Percentiles rank a stretch among this genome's conserved stretches.
These are phyloP conservation scores for Eupelmus urozonus DNA, from an alignment of 2,888 invertebrate genomes.

Conservation along the genomic window DNA sequence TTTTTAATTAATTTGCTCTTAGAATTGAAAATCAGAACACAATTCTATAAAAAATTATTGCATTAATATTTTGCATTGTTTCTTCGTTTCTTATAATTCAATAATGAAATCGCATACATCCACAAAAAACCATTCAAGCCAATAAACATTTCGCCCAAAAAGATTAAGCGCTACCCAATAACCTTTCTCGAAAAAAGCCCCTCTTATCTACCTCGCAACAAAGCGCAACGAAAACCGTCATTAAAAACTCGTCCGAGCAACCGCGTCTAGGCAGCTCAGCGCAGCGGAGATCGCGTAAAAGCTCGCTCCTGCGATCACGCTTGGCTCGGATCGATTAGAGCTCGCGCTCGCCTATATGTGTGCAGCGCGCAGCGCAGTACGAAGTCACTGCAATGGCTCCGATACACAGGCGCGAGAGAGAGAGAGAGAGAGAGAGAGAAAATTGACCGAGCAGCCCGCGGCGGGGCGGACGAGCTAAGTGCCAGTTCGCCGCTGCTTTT, in stretches of 20 bases:
- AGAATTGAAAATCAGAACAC: too few relatives aligned
- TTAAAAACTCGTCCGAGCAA: slow-evolving; percentile 30
- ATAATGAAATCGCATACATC: slow-evolving; percentile 2
- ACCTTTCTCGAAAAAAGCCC: not conserved
- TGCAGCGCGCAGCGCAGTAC: slow-evolving; percentile 27
- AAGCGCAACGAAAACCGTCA: slow-evolving; percentile 33
- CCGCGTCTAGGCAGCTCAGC: slow-evolving; percentile 13
- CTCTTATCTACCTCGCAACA: not conserved
- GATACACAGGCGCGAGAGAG: slow-evolving; percentile 57
- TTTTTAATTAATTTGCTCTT: too few relatives aligned
- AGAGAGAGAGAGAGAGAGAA: slow-evolving; percentile 55
- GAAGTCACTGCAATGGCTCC: slow-evolving; percentile 4
- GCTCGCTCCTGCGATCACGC: slow-evolving; percentile 52
- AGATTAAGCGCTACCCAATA: not conserved
- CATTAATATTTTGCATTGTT: too few relatives aligned
- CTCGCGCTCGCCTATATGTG: slow-evolving; percentile 4
- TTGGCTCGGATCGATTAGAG: slow-evolving; percentile 50
- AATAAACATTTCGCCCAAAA: not conserved
- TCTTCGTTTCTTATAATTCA: too few relatives aligned
- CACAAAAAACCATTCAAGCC: not conserved
- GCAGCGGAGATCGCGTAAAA: slow-evolving; percentile 48
- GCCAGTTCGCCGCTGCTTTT: slow-evolving; percentile 55
- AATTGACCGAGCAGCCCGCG: slow-evolving; percentile 41
- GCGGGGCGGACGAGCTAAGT: slow-evolving; percentile 54
- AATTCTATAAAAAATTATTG: too few relatives aligned